Conservation (phyloP, 1,140 invertebrate genomes). For the Nasonia vitripennis region DNA sequence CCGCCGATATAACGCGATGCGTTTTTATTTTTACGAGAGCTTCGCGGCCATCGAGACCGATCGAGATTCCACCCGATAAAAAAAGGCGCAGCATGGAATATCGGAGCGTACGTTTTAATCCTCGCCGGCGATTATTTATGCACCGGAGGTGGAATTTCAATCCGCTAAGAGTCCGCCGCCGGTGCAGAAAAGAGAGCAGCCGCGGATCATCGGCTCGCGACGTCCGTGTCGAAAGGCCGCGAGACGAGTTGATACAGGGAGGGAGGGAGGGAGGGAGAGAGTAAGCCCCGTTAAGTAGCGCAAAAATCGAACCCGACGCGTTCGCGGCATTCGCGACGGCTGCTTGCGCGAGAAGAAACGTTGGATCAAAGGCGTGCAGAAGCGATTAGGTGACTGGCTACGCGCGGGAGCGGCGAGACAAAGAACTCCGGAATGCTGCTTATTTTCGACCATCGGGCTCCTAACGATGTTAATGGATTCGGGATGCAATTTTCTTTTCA, state of each 20-base stretch:
- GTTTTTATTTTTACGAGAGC: too few relatives aligned
- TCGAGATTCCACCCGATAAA: too few relatives aligned
- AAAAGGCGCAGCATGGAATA: too few relatives aligned
- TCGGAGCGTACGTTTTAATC: not conserved
- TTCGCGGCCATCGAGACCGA: too few relatives aligned
- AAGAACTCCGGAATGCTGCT: slow-evolving; percentile 4
- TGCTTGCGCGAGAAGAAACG: slow-evolving; percentile 34
- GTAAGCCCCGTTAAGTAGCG: slow-evolving; percentile 28
- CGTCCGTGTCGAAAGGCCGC: slow-evolving; percentile 1
- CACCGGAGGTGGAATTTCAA: not conserved
- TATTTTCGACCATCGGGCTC: slow-evolving; percentile 12
- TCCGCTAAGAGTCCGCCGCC: not conserved
- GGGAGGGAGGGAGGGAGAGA: not conserved
- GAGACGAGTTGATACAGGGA: not conserved
- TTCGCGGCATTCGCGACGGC: not conserved
- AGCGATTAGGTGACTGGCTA: slow-evolving; percentile 43
- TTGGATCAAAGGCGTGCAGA: slow-evolving; percentile 28
- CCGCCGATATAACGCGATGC: too few relatives aligned
- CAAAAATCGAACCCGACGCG: slow-evolving; percentile 15
- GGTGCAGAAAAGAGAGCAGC: not conserved
- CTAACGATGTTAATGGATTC: slow-evolving; percentile 11
- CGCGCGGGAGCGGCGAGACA: not conserved
- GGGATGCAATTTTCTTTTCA: not conserved
- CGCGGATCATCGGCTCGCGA: not conserved
- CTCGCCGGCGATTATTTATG: not conserved